These are phyloP conservation scores for Copidosoma aretas DNA, from an alignment of 2,888 invertebrate species.

Conservation along the genomic window DNA sequence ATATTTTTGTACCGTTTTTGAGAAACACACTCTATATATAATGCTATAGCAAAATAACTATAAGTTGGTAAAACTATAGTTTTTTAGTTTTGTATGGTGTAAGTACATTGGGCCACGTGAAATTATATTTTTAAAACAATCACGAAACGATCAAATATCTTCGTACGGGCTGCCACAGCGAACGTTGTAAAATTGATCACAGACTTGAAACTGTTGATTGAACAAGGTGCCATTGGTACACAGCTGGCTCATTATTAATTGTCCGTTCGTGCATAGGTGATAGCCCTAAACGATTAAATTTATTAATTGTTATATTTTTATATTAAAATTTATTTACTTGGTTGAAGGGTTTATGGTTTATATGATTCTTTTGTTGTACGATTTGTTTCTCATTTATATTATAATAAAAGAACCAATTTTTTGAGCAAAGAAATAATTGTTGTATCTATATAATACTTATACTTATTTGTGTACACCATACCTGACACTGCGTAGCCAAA, in stretches of 20 bases:
- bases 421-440: not conserved
- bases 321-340: not conserved
- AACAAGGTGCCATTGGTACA: constrained; percentile 73
- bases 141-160: constrained; percentile 62
- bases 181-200: constrained; percentile 74
- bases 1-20: too few species aligned
- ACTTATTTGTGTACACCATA: too few species aligned
- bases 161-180: constrained; percentile 69
- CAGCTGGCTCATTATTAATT: constrained; percentile 67
- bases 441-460: not conserved
- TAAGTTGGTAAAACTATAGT: too few species aligned
- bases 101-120: too few species aligned
- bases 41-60: too few species aligned
- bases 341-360: not conserved
- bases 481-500: constrained; percentile 65
- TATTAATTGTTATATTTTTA: constrained; percentile 5
- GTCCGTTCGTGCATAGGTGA: constrained; percentile 69
- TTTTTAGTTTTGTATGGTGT: too few species aligned
- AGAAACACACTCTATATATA: too few species aligned
- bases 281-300: constrained; percentile 65
- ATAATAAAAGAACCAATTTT: not conserved
- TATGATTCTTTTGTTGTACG: not conserved
- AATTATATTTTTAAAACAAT: too few species aligned
- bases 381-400: too few species aligned
- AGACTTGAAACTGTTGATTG: constrained; percentile 73